These are phyloP conservation scores for Amblyjoppa fuscipennis DNA, from an alignment of 2,888 invertebrate species.

Conservation along the genomic window DNA sequence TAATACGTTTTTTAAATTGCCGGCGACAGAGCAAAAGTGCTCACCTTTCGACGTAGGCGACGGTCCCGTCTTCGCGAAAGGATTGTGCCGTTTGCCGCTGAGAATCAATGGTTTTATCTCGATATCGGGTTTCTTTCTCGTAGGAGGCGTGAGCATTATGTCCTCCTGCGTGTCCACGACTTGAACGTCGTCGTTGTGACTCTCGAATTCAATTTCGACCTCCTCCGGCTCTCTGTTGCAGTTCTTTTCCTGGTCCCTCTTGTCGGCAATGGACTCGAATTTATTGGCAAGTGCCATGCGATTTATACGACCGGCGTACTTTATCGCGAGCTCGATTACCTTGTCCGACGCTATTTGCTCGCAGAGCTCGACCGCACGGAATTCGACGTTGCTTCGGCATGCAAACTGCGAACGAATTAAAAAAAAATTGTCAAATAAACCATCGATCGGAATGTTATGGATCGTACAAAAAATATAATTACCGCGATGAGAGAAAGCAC, in stretches of 20 bases:
- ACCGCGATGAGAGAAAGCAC: constrained; percentile 97
- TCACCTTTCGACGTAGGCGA: constrained; percentile 75
- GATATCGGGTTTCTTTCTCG: constrained; percentile 73
- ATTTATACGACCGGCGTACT: constrained; percentile 93
- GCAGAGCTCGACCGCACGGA: constrained; percentile 94
- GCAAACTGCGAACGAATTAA: constrained; percentile 88
- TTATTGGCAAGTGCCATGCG: constrained; percentile 93
- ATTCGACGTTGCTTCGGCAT: constrained; percentile 93
- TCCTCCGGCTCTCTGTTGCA: constrained; percentile 75
- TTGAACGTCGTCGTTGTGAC: constrained; percentile 69
- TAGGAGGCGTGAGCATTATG: constrained; percentile 71
- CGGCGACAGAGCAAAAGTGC: constrained; percentile 67
- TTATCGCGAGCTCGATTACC: constrained; percentile 93
- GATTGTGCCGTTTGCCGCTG: constrained; percentile 83
- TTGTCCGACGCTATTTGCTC: constrained; percentile 92
- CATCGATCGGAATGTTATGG: constrained; percentile 7
- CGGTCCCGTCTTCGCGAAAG: constrained; percentile 85
- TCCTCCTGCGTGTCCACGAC: constrained; percentile 71
- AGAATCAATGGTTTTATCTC: constrained; percentile 81
- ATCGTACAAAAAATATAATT: constrained; percentile 81
- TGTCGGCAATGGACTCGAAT: constrained; percentile 85
- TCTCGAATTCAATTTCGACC: constrained; percentile 74
- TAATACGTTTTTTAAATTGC: background rate
- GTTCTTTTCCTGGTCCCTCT: constrained; percentile 77
- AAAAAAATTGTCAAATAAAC: constrained; percentile 31